Evolutionary conservation across 2,888 invertebrate species (phyloP), one percentile per base, ranked within the genome.

Genomic region (Leptothorax acervorum): DNA sequence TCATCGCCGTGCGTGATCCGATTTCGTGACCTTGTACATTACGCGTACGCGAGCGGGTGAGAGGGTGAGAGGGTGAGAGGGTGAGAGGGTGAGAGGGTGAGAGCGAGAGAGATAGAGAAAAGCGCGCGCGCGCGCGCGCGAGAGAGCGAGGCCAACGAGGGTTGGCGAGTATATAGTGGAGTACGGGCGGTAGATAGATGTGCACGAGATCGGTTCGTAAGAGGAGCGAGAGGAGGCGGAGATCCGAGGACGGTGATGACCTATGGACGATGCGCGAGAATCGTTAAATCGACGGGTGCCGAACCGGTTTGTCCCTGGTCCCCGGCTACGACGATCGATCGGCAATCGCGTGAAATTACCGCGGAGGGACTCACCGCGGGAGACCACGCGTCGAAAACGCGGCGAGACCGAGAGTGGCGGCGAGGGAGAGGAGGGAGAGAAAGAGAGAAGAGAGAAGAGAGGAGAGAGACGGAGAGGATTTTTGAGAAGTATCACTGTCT

Each of bases 301-400:
- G 57, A 65, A 66, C 42, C 62, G 79, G 60, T 45, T 62, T 28
- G 57, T 68, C 39, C n/a, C 65, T 76, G 62, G 31, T 83, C 39
- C 63, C 35, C 45, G 55, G 70, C 63, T 53, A 23, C 83, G 53
- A 70, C 83, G 63, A 83, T 83, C 83, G 83, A 83, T 83, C 79
- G 79, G 62, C 70, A 60, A 68, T 79, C 81, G 42, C 35, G 53
- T 60, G 53, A 63, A 55, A 35, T 63, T 55, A 53, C 45, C 35
- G 18, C 12, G 53, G 51, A 31, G 31, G 28, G 48, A 60, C n/a
- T 66, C n/a, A 45, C 23, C 18, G 53, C 23, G n/a, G 23, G 12
- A n/a, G 39, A 53, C 53, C 28, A 42, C 68, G 18, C 68, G 42
- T 18, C 51, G 55, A 48, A 8, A 9, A 57, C 28, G 3, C 65